These are phyloP conservation scores for Agonopterix alstromeriana DNA, from an alignment of 2,888 invertebrate genomes.

Conservation along the genomic window DNA sequence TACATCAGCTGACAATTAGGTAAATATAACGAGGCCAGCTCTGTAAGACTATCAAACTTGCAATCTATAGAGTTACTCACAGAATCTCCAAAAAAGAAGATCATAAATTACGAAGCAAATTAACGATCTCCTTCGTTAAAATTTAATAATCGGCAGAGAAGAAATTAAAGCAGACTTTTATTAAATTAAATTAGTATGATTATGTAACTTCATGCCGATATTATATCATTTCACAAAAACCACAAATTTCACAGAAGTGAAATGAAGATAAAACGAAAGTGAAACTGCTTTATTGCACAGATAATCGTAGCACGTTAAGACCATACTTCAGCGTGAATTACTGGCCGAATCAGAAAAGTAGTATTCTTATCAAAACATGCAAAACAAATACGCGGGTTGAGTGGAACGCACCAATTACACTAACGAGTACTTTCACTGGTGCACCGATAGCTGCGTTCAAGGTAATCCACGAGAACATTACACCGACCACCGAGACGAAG, in stretches of 20 bases:
- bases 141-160: too few species aligned
- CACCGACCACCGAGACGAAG: slow-evolving; percentile 22
- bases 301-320: slow-evolving; percentile 14
- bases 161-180: too few species aligned
- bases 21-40: too few species aligned
- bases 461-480: slow-evolving; percentile 50
- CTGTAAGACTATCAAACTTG: too few species aligned
- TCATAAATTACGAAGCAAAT: too few species aligned
- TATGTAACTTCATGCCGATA: too few species aligned
- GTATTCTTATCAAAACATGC: slow-evolving; percentile 52
- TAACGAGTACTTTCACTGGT: slow-evolving; percentile 69
- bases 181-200: too few species aligned
- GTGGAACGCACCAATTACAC: slow-evolving; percentile 58
- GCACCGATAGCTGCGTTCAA: slow-evolving; percentile 58
- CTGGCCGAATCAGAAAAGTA: slow-evolving; percentile 39
- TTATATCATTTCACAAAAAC: too few species aligned
- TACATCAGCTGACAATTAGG: too few species aligned
- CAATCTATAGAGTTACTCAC: too few species aligned
- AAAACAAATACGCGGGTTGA: slow-evolving; percentile 45
- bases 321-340: slow-evolving; percentile 28
- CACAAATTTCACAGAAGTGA: not conserved
- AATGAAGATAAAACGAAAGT: slow-evolving; percentile 11
- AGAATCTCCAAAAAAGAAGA: too few species aligned
- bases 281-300: slow-evolving; percentile 3
- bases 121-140: too few species aligned